Conservation (phyloP, 92 coral and sea anemone species). For the Porites cylindrica region DNA sequence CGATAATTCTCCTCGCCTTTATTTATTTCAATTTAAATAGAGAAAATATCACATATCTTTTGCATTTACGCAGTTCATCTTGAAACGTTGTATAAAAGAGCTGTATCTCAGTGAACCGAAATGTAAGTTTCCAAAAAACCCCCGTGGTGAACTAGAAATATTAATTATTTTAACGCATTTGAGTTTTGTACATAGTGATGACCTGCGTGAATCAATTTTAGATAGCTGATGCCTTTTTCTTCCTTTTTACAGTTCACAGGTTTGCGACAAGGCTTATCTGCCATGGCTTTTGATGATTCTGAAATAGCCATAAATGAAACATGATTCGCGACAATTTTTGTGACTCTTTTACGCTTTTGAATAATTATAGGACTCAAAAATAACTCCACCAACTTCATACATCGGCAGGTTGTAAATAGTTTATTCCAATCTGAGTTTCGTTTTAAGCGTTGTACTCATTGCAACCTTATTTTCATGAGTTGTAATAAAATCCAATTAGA, state of each 20-base stretch:
- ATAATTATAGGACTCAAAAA: not conserved
- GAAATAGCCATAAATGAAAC: constrained; percentile 31
- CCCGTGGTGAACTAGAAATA: constrained; percentile 45
- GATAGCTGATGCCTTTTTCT: not conserved
- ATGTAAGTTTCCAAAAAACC: constrained; percentile 21
- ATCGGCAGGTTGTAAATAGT: not conserved
- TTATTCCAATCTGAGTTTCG: constrained; percentile 5
- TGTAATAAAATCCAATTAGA: constrained; percentile 58
- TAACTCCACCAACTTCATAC: constrained; percentile 21
- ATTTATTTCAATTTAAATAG: not conserved
- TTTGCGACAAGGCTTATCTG: constrained; percentile 44
- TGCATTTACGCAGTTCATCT: constrained; percentile 13
- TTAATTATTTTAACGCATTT: constrained; percentile 42
- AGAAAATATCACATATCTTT: constrained; percentile 5
- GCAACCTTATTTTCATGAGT: constrained; percentile 24
- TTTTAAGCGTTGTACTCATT: not conserved
- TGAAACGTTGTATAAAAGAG: not conserved
- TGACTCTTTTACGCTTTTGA: constrained; percentile 12
- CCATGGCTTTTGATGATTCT: constrained; percentile 11
- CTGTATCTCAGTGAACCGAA: constrained; percentile 13
- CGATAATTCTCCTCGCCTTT: not conserved
- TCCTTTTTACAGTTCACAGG: constrained; percentile 11
- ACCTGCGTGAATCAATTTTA: constrained; percentile 25
- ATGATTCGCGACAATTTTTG: constrained; percentile 29
- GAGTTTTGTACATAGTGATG: constrained; percentile 38